Base-by-base conservation (phyloP, 1,140 invertebrate species). In the Drosophila arawakana region DNA sequence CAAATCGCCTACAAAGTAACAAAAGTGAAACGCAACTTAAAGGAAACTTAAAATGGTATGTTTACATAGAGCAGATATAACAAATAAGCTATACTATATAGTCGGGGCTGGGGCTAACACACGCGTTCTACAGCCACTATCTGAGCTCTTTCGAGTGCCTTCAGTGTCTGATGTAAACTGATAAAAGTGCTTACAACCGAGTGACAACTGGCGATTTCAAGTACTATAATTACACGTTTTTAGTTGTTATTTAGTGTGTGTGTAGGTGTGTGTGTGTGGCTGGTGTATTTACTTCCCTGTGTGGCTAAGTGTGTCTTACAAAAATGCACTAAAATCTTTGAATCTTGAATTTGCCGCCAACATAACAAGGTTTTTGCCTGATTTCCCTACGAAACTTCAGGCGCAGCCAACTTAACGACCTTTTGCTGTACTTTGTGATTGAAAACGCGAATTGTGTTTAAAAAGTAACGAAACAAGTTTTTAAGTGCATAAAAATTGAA, bases 21-120 rank as follows among this genome's bases (percentile, higher is more conserved):
- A 30, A 80, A 30, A 30, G 6, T 5, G 3, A 30, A 30, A 30
- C 3, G 3, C 25, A 30, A 30, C 25, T 30, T 30, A 5, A 30
- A 30, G 25, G 25, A 30, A 30, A 21, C 18, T 21, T 21, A 21
- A 70, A 70, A 83, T 83, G 81, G 81, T 83, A 83, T 49, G 81
- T 83, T 74, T 34, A 62, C 21, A 47, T 9, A 44, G 15, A 47
- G 13, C 39, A 44, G 34, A 7, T n/a, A 49, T 21, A 15, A 9
- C 30, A 35, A 13, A 30, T 25, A 15, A 13, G 25, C 4, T 39
- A 49, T 39, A 49, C 3, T 10, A 63, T 52, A 25, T 41, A 59
- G 41, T 30, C 44, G 7, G 7, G 7, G 11, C 11, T 59, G 7
- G 7, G 7, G 11, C 11, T 34, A 43, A 11, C 41, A 13, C 41